A percentile compares a stretch with the other conserved stretches of the same genome.
phyloP scores from a whole-genome alignment of 2,888 invertebrate genomes.

The Gibbula magus region DNA sequence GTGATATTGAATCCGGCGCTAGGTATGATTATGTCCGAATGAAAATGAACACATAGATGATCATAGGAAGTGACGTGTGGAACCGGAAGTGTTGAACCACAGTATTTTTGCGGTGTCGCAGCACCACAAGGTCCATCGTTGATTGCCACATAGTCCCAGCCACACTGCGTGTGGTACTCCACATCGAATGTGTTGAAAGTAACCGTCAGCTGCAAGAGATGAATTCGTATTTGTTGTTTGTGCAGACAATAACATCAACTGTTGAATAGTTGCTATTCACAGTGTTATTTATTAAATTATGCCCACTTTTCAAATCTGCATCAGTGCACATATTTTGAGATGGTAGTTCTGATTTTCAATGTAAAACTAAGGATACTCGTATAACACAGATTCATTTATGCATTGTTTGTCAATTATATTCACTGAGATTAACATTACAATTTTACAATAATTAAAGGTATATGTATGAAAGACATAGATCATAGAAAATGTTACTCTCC shows the following conservation, averaged over 20 bases:
- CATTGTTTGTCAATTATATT: no score
- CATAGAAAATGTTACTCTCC: no score
- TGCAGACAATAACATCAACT: background rate
- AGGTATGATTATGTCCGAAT: background rate
- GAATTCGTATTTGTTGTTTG: background rate
- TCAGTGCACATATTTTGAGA: no score
- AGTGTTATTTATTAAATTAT: no score
- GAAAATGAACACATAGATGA: background rate
- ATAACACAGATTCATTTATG: no score
- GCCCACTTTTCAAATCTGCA: no score
- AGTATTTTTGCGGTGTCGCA: background rate
- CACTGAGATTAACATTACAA: no score
- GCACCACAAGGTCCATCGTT: background rate
- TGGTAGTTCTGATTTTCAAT: no score
- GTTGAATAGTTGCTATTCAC: no score
- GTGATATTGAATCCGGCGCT: constrained; percentile 7
- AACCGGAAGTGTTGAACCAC: background rate
- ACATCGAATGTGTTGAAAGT: background rate
- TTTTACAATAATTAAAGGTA: no score
- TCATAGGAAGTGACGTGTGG: background rate
- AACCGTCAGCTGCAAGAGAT: background rate
- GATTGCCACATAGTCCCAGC: background rate
- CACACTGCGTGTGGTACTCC: background rate
- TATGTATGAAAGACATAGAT: no score
- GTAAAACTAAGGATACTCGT: no score